phyloP scores from a whole-genome alignment of 2,113 vertebrate genomes.

The Eudyptes chrysolophus region DNA sequence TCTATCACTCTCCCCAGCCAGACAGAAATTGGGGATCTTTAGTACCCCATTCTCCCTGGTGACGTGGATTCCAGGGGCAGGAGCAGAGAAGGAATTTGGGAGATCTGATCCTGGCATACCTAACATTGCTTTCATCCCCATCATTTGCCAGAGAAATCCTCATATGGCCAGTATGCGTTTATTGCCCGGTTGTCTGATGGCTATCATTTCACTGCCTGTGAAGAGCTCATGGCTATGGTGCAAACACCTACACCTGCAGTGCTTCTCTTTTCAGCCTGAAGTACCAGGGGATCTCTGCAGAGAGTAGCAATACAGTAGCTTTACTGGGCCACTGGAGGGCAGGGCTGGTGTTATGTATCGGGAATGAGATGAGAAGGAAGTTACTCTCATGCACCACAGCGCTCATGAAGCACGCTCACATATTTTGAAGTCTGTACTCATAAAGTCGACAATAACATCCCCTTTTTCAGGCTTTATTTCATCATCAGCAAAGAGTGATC shows the following conservation, averaged over 20 bases:
- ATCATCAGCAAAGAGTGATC: not conserved
- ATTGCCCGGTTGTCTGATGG: too few relatives aligned
- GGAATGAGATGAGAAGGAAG: not conserved
- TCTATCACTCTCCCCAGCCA: not conserved
- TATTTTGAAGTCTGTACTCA: not conserved
- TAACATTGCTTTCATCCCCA: not conserved
- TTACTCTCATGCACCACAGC: not conserved
- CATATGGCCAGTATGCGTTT: accelerated
- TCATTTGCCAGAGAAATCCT: not conserved
- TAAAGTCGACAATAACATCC: not conserved
- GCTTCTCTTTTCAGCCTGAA: not conserved
- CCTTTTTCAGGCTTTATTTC: not conserved
- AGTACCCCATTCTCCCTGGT: not conserved
- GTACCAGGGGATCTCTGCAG: not conserved
- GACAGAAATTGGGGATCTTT: not conserved
- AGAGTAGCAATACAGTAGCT: not conserved
- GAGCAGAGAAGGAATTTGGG: not conserved
- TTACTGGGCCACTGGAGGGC: conserved; percentile 13
- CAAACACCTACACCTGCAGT: not conserved
- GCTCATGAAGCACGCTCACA: accelerated
- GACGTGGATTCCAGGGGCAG: not conserved
- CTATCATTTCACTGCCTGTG: not conserved
- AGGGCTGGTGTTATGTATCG: not conserved
- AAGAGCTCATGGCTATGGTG: not conserved
- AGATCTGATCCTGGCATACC: not conserved